Evolutionary conservation across 92 coral and sea anemone genomes (phyloP), one percentile per base, ranked within the genome.

Genomic region (Porites divaricata): DNA sequence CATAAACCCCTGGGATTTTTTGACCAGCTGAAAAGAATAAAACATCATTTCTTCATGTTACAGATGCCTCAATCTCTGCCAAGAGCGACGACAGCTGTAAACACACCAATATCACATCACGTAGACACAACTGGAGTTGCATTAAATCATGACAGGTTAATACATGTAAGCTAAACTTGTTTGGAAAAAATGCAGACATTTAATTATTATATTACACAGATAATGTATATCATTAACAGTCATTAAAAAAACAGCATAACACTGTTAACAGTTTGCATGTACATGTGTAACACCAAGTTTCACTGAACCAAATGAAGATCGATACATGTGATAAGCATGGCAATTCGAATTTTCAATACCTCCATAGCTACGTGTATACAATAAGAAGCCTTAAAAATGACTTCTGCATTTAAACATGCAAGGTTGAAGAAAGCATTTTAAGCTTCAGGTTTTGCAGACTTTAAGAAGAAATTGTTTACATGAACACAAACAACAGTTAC

Each of bases 1-100:
- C 93, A 89, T 88, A 90, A 14, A 95, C 97, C 50, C 98, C 98
- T 49, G 92, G 94, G 49, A 96, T 90, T 86, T 88, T 91, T 81
- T 95, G 94, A 74, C 90, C 87, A 78, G 96, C 98, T 96, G 85
- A 67, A 73, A 83, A 23, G 3, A 78, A 9, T 16, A 22, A 6
- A 15, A 76, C 9, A 8, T 21, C 3, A 17, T 11, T 54, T 54
- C 6, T 0, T 13, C 14, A 11, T 2, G 59, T 54, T 54, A 54
- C 12, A 54, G 0, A 35, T 35, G 45, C 45, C 45, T 35, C 45
- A 35, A 35, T 35, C 45, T 35, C 45, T 35, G 45, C 45, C 45
- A 35, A 35, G 45, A 35, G 45, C 45, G 7, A 35, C 4, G 45
- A 35, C 45, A 35, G 45, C 45, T 35, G 45, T 35, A 35, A 6